These are phyloP conservation scores for Fistularia commersonii DNA, from an alignment of 2,797 vertebrate species.

Conservation along the genomic window DNA sequence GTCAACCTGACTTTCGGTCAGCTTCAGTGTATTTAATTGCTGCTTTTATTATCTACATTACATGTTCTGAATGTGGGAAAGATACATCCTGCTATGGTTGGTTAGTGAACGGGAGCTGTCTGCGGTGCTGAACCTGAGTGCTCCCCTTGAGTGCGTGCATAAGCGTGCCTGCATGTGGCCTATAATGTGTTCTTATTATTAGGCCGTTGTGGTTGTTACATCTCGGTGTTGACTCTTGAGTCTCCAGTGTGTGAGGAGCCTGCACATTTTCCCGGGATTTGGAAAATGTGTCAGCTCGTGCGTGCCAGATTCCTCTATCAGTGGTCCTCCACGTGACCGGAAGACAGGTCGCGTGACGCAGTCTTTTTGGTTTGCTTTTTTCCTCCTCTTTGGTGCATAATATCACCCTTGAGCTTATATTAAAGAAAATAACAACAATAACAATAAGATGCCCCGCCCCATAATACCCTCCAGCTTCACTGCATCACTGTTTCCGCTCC, in stretches of 20 bases:
- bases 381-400: conserved; percentile 20
- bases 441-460: too few species aligned
- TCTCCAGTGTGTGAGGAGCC: conserved; percentile 5
- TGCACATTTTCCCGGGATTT: conserved; percentile 52
- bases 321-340: conserved; percentile 56
- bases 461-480: background rate
- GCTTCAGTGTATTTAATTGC: too few species aligned
- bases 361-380: conserved; percentile 18
- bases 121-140: conserved; percentile 55
- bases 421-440: too few species aligned
- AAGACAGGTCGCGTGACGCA: conserved; percentile 59
- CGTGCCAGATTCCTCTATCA: conserved; percentile 61
- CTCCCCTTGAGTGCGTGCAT: background rate
- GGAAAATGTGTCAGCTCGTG: conserved; percentile 63
- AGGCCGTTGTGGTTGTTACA: background rate
- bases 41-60: too few species aligned
- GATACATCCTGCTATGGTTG: too few species aligned
- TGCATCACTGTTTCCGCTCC: conserved; percentile 8
- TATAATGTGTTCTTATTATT: background rate
- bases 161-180: background rate
- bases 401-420: background rate
- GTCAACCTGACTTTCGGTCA: too few species aligned
- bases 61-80: too few species aligned
- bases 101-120: conserved; percentile 42
- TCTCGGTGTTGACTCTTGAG: conserved; percentile 6